Evolutionary conservation across 1,140 invertebrate species (phyloP), one percentile per base, ranked within the genome.

Genomic region (Danaus plexippus): DNA sequence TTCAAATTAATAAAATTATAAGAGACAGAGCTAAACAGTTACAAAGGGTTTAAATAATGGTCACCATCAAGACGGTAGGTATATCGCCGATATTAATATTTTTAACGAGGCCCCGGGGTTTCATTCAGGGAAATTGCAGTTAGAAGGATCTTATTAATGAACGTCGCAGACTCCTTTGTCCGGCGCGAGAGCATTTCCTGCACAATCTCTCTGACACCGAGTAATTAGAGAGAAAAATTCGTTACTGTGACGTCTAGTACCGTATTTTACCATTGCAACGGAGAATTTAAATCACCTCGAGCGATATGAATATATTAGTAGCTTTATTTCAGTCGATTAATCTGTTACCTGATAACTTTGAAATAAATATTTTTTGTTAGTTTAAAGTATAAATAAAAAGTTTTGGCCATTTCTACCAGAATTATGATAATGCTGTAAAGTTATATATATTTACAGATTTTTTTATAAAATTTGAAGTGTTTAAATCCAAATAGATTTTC

Each of bases 81-180:
- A 75, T 75, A 70, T 71, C 66, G 68, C 55, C 68, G 71, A 78
- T 82, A 85, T 85, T 83, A 85, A 82, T 85, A 80, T 79, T 82
- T 79, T 77, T 73, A 73, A 65, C 59, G 72, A 73, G 67, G 61
- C 61, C 66, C 66, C 65, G 57, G 56, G 64, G 76, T 82, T 82
- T 84, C 78, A 82, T 84, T 85, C 79, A 82, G 67, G 61, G 67
- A 77, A 77, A 86, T 82, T 84, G 78, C 76, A 83, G 77, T 84
- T 77, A 77, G 79, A 82, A 77, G 75, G 80, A 86, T 86, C 77
- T 82, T 86, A 86, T 86, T 86, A 86, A 86, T 86, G 79, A 86
- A 84, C 80, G 83, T 86, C 80, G 71, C 67, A 67, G 68, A 64
- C 67, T 71, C 71, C 75, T 84, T 86, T 82, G 79, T 82, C 70